Conservation (phyloP, 2,113 vertebrate genomes). For the Ondatra zibethicus region DNA sequence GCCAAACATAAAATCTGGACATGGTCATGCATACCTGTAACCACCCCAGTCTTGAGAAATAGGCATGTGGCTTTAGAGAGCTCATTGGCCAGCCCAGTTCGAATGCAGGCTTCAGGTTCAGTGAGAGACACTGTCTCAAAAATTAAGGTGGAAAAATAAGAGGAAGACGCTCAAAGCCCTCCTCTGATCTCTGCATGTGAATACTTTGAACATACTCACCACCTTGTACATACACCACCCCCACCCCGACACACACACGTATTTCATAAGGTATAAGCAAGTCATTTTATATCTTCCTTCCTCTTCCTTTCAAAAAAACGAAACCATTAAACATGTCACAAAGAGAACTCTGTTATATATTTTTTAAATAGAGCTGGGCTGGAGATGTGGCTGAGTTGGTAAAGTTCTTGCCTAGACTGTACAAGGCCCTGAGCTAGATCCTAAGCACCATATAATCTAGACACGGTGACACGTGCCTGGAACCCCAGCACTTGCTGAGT, state of each 20-base stretch:
- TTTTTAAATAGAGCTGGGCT: neutral
- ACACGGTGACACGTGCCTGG: neutral
- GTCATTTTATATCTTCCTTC: conserved; percentile 2
- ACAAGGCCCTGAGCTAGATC: neutral
- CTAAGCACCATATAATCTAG: neutral
- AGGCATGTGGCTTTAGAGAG: neutral
- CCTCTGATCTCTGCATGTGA: too few species aligned
- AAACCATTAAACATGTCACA: neutral
- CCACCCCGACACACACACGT: neutral
- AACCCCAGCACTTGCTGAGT: neutral
- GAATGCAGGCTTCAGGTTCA: neutral
- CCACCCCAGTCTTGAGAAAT: neutral
- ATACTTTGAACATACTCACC: neutral
- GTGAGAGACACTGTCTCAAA: neutral
- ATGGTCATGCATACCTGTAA: neutral
- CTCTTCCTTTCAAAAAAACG: neutral
- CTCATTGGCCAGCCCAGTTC: neutral
- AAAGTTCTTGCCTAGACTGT: neutral
- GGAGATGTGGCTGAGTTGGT: neutral
- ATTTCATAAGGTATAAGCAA: neutral
- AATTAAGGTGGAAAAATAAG: neutral
- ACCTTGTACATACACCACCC: neutral
- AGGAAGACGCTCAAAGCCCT: neutral
- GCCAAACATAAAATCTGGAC: neutral
- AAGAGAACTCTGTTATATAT: neutral